These are phyloP conservation scores for Sminthurides bifidus DNA, from an alignment of 1,140 invertebrate species.

Conservation along the genomic window DNA sequence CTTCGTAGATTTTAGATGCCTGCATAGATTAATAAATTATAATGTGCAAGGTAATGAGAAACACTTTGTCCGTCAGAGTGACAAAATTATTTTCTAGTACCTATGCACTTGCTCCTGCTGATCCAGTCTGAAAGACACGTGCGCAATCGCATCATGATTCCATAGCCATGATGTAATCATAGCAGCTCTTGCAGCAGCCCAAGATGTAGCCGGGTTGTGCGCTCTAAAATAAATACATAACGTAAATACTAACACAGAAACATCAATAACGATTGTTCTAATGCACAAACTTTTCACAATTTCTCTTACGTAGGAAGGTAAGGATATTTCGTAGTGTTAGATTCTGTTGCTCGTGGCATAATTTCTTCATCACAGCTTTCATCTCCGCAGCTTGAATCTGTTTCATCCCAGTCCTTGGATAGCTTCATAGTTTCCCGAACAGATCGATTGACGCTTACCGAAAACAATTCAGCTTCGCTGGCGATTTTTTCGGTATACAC, in stretches of 20 bases:
- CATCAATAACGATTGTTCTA: not conserved
- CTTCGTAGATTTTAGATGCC: constrained; percentile 6
- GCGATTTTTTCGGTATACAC: not conserved
- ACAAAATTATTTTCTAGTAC: not conserved
- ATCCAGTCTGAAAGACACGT: constrained; percentile 2
- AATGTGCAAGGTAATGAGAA: not conserved
- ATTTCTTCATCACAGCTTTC: not conserved
- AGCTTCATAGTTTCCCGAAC: constrained; percentile 1
- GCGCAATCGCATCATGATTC: constrained; percentile 11
- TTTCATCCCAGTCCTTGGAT: constrained; percentile 1
- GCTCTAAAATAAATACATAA: not conserved
- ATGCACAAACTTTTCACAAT: not conserved
- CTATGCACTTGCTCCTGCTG: constrained; percentile 1
- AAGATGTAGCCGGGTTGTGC: not conserved
- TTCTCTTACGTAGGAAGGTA: not conserved
- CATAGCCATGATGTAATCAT: constrained; percentile 3
- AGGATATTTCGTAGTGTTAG: not conserved
- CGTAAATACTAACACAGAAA: not conserved
- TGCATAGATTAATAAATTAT: not conserved
- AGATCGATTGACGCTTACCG: not conserved
- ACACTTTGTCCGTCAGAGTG: not conserved
- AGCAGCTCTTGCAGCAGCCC: not conserved
- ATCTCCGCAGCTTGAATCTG: constrained; percentile 3
- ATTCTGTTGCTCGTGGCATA: not conserved
- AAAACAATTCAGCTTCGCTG: constrained; percentile 1